Evolutionary conservation across 2,113 vertebrate genomes (phyloP), one percentile per base, ranked within the genome.

Genomic region (Micromys minutus): DNA sequence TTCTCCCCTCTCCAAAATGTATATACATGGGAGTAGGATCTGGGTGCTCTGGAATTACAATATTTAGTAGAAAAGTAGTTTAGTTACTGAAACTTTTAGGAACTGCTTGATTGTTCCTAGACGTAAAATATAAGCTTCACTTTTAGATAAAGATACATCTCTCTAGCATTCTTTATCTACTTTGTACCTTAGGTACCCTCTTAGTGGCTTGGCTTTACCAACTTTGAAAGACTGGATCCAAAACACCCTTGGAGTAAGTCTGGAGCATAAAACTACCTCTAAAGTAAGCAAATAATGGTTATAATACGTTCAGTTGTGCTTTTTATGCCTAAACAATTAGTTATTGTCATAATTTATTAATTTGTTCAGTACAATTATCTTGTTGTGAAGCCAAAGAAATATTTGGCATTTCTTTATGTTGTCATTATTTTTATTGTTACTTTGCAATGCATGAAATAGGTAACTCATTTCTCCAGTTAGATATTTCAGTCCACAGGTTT

Each of bases 191-290:
- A 99, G 99, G 98, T 99, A 99, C 97, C 99, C 98, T 96, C 98
- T 99, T 97, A 99, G 99, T 98, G 99, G 99, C 94, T 97, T 99
- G 98, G 94, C 98, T 96, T 98, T 99, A 92, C 99, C 99, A 79
- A 98, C 98, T 97, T 98, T 99, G 98, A 99, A 98, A 98, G 99
- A 99, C 52, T 99, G 99, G 99, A 98, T 99, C 92, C 99, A 99
- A 97, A 98, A 98, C 98, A 99, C 98, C 3, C 99, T 99, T 98
- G 99, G 99, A 98, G 98, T 98, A 98, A 99, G 11, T 98, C 26
- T 99, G 98, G 99, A 99, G 96, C 99, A 99, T 97, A 99, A 99
- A 99, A 98, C 98, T 97, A 98, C 98, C 95, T 99, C 99, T 97
- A 98, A 99, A 98, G 99, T 99, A 98, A 99, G 99, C 98, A 87